phyloP scores from a whole-genome alignment of 2,113 vertebrate genomes.

The Ameiurus melas region DNA sequence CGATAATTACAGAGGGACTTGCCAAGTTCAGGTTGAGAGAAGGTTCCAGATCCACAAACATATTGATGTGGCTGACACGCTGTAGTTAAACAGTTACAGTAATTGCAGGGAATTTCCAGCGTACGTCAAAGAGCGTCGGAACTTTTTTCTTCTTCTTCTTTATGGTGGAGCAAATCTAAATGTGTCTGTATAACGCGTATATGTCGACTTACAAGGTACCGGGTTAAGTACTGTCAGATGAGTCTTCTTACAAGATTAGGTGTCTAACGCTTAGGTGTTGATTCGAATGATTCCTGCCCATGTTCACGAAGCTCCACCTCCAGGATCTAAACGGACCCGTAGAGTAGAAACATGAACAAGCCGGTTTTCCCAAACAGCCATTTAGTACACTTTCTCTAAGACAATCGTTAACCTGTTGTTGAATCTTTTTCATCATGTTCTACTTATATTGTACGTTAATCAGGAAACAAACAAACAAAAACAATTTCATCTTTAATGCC shows the following conservation, averaged over 20 bases:
- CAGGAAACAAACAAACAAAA: too few relatives aligned
- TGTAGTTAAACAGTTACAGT: conserved; percentile 37
- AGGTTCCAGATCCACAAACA: conserved; percentile 23
- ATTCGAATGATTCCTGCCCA: neutral
- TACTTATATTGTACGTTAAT: too few relatives aligned
- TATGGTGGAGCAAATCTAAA: neutral
- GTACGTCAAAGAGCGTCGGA: neutral
- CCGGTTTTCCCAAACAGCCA: too few relatives aligned
- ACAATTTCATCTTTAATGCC: too few relatives aligned
- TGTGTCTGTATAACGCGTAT: neutral
- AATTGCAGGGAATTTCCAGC: conserved; percentile 23
- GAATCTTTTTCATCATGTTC: too few relatives aligned
- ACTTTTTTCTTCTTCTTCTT: neutral
- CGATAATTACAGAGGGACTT: conserved; percentile 42
- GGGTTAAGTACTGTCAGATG: neutral
- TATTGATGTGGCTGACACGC: conserved; percentile 11
- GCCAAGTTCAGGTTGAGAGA: conserved; percentile 2
- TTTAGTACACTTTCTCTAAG: too few relatives aligned
- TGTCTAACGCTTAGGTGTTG: neutral
- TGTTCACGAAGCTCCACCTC: neutral
- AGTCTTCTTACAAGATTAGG: neutral
- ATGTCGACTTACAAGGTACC: neutral
- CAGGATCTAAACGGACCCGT: neutral
- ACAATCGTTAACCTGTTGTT: too few relatives aligned
- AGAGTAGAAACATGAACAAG: neutral